A percentile compares a stretch with the other conserved stretches of the same genome.
Conservation (phyloP, 2,888 invertebrate species). For the Pediacus dermestoides region DNA sequence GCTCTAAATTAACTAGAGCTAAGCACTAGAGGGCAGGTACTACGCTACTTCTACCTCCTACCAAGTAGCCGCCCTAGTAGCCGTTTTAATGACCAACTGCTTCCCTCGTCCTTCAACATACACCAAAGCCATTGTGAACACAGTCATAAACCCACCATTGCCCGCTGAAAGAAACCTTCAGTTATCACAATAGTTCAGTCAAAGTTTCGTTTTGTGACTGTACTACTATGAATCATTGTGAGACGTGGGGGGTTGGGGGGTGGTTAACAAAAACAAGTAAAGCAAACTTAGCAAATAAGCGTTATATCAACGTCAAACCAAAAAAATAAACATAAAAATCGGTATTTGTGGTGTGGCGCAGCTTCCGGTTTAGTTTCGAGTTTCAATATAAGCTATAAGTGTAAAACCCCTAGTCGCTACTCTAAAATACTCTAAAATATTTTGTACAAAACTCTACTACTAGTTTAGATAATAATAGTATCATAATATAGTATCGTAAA, state of each 20-base stretch:
- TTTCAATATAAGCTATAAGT: no score
- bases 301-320: conserved; percentile 25
- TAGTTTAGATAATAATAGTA: not conserved
- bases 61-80: conserved; percentile 31
- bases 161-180: conserved; percentile 45
- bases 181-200: no score
- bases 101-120: conserved; percentile 43
- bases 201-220: no score
- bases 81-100: conserved; percentile 33
- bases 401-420: conserved; percentile 15
- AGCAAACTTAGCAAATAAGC: conserved; percentile 45
- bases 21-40: conserved; percentile 13
- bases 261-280: conserved; percentile 39
- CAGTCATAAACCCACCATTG: conserved; percentile 48
- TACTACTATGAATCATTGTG: no score
- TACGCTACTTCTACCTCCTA: conserved; percentile 32
- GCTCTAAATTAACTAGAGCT: conserved; percentile 26
- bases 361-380: no score
- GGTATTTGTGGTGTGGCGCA: conserved; percentile 26
- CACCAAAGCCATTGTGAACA: conserved; percentile 49
- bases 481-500: not conserved
- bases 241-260: no score
- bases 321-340: conserved; percentile 30
- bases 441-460: not conserved
- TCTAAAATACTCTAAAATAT: conserved; percentile 12